Evolutionary conservation across 1,140 invertebrate species (phyloP), one percentile per base, ranked within the genome.

Genomic region (Popillia japonica): DNA sequence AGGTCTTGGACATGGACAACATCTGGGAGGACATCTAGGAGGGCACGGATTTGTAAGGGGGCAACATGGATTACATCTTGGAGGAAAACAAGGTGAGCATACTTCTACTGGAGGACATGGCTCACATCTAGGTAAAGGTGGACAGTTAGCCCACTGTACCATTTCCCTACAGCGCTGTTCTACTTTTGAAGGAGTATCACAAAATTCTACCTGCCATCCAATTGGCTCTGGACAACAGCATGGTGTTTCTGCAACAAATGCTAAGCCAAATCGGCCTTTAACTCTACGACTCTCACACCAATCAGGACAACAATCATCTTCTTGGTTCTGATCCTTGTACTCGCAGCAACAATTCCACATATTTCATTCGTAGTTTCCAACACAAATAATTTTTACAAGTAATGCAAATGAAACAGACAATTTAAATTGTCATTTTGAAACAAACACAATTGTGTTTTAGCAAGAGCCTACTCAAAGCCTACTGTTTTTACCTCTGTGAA

Each of bases 401-500:
- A 14, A 17, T 48, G 44, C 44, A 27, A 27, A 27, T 68, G 20
- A 68, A 10, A 23, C 17, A 64, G 22, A 9, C 27, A 68, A 68
- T 34, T 68, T 68, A 27, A 68, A 27, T 11, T 68, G 61, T 68
- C 61, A 68, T 68, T 34, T 68, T 68, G 61, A 68, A 68, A 68
- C 27, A 68, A 55, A 68, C 61, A 48, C 8, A 68, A 7, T 68
- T 68, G 27, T 3, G 22, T 22, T 68, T 2, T 14, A 27, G 17
- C n/a, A 55, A 68, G 17, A 23, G 61, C 61, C 61, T 68, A 68
- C 61, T 68, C 23, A 68, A 17, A 23, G 61, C 61, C 61, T 68
- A 68, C 61, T 68, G 2, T 22, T 22, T n/a, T 68, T 89, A 94
- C 92, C 90, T 90, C 91, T 93, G 86, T 96, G 95, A 86, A 97